Evolutionary conservation across 2,113 vertebrate species (phyloP).

Genomic region (Paralichthys olivaceus): DNA sequence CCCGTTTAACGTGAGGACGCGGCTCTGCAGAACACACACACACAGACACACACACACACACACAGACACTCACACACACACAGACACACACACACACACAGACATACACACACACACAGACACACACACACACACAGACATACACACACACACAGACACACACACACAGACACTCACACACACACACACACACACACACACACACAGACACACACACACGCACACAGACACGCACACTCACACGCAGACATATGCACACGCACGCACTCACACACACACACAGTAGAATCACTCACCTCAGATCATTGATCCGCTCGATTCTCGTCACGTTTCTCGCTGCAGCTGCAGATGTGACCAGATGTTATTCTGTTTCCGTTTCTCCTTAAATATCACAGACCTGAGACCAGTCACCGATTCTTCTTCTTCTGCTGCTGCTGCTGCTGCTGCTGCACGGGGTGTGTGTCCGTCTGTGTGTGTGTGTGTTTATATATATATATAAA

Average conservation of each 20-base stretch:
- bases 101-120: conserved; percentile 2
- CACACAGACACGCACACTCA: not conserved
- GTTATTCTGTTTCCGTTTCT: not conserved
- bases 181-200: conserved; percentile 7
- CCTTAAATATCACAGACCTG: not conserved
- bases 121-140: not conserved
- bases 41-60: conserved; percentile 5
- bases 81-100: conserved; percentile 19
- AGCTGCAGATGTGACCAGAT: conserved; percentile 33
- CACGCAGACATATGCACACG: conserved; percentile 4
- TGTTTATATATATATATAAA: too few species aligned
- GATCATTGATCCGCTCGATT: conserved; percentile 31
- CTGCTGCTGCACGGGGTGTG: conserved; percentile 25
- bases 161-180: conserved; percentile 1
- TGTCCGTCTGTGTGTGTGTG: not conserved
- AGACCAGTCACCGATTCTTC: conserved; percentile 3
- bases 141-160: not conserved
- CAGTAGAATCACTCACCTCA: conserved; percentile 38
- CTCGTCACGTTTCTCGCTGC: conserved; percentile 34
- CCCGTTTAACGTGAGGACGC: conserved; percentile 6
- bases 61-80: conserved; percentile 9
- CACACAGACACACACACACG: conserved; percentile 1
- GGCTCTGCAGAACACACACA: conserved; percentile 11
- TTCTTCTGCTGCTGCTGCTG: conserved; percentile 1
- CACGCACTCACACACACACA: conserved; percentile 9